Base-by-base conservation (phyloP, 2,113 vertebrate genomes). In the Cyprinodon brontotheroides region DNA sequence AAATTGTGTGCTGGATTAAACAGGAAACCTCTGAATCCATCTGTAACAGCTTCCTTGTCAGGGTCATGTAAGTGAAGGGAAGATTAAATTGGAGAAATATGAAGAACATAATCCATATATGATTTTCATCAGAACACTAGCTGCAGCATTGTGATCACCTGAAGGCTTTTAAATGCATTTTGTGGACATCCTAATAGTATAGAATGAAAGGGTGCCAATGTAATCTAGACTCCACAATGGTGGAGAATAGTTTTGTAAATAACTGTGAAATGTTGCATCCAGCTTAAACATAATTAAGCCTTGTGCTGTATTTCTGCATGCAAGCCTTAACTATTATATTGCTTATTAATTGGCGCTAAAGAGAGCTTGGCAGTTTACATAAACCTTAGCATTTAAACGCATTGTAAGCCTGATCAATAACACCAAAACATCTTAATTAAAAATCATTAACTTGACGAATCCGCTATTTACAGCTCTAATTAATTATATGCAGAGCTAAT, bases 351-450 rank as follows among this genome's bases (percentile, higher is more conserved):
- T 2, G 61, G 59, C 83, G 83, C 81, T 84, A 79, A 83, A 75
- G 61, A 75, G 59, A 70, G 65, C 64, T 65, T 80, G 87, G 86
- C 84, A 86, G 85, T 85, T 89, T 88, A 78, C 85, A 90, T 75
- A 85, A 79, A 84, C 81, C 84, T 76, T 73, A 70, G 70, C 81
- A 87, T 85, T 84, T 76, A 89, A 67, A 81, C 65, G 72, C 74
- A 82, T 84, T 53, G 78, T 68, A 81, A 81, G 89, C 86, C 82
- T 78, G 69, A 91, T 89, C 87, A 87, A 81, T 86, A 87, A 74
- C 82, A 88, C 78, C 85, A 83, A 92, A 91, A 86, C 83, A 87
- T 81, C 80, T 87, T 90, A 87, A 90, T 92, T 92, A 83, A 89
- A 88, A 89, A 80, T 85, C 87, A 92, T 91, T 91, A 90, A 89